Evolutionary conservation across 2,888 invertebrate genomes (phyloP), one percentile per base, ranked within the genome.

Genomic region (Tyria jacobaeae): DNA sequence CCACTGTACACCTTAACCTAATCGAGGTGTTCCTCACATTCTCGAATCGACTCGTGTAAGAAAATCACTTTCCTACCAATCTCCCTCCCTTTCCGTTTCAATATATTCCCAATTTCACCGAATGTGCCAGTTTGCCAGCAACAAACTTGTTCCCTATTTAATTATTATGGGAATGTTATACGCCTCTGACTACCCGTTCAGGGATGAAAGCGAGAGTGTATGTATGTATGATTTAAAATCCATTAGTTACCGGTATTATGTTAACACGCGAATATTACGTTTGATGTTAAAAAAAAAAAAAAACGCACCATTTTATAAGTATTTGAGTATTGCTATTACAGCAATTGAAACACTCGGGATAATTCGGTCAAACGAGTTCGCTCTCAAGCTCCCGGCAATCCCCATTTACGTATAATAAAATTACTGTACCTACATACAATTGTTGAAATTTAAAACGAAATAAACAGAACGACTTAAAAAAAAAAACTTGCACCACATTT

Each of bases 401-500:
- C 48, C 49, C 60, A 57, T 76, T 71, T 63, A 73, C 64, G 58
- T 55, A 61, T 50, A 58, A 50, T 53, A 60, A 62, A 35, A 67
- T 34, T 59, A 57, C 62, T 59, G 25, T 9, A 21, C 35, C 12
- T 49, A 34, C 41, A 25, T 48, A 48, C 37, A 44, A 75, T 70
- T 70, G 63, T 66, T 64, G 67, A 72, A 73, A 68, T 50, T 64
- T 62, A 53, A 76, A 71, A 73, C 60, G 65, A 68, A 63, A 73
- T 66, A 69, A 68, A 76, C 65, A 71, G 63, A 63, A 54, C 61
- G 62, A 68, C 52, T 54, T 60, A 49, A 57, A 57, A 60, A 35
- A 27, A 59, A 69, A 69, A 67, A 61, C 21, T 50, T 41, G 35
- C 56, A 69, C 68, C 49, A 65, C 53, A 61, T 56, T 73, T 50